phyloP scores from a whole-genome alignment of 1,140 invertebrate species.

The Potamilus streckersoni region DNA sequence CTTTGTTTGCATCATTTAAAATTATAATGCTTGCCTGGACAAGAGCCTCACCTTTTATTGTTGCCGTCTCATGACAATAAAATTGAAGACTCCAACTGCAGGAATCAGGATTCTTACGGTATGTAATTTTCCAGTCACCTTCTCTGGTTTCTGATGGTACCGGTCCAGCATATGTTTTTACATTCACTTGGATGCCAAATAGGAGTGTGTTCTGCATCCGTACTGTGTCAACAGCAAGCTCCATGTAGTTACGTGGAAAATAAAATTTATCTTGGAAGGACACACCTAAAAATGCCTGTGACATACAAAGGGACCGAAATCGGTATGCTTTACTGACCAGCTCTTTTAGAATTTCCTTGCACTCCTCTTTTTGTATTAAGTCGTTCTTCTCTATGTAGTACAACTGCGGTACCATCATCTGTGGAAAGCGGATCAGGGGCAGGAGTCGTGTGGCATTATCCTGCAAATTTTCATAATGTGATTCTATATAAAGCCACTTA shows the following conservation, averaged over 20 bases:
- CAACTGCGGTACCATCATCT: constrained; percentile 64
- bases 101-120: constrained; percentile 58
- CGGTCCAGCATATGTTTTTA: constrained; percentile 61
- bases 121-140: constrained; percentile 67
- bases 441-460: constrained; percentile 56
- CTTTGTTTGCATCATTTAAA: constrained; percentile 58
- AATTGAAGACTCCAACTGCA: constrained; percentile 59
- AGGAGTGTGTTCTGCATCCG: constrained; percentile 65
- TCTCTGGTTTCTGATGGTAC: constrained; percentile 57
- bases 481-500: constrained; percentile 56
- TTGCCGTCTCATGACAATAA: constrained; percentile 64
- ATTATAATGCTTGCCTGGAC: constrained; percentile 61
- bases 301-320: constrained; percentile 63
- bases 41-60: constrained; percentile 58
- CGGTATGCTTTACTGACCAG: constrained; percentile 63
- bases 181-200: constrained; percentile 67
- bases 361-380: constrained; percentile 42
- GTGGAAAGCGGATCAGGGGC: constrained; percentile 65
- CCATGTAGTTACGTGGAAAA: constrained; percentile 63
- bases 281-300: constrained; percentile 50
- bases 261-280: constrained; percentile 57
- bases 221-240: constrained; percentile 63
- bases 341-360: constrained; percentile 44
- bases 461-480: constrained; percentile 32
- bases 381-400: constrained; percentile 55